A percentile compares a stretch with the other conserved stretches of the same genome.
These are phyloP conservation scores for Reticulitermes lucifugus DNA, from an alignment of 2,888 invertebrate species.

Conservation along the genomic window DNA sequence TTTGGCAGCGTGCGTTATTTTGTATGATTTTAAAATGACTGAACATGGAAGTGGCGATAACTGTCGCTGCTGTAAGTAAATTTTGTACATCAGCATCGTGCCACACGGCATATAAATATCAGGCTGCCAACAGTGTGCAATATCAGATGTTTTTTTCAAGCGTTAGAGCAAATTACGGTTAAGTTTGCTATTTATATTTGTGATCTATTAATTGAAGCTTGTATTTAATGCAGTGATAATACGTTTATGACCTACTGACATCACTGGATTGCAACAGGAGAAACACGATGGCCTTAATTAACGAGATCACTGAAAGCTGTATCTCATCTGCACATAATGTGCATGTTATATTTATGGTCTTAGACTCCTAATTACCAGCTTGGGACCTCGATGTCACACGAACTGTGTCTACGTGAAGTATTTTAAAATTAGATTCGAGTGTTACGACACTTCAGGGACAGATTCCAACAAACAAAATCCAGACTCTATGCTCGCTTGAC, in stretches of 20 bases:
- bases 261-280: not conserved
- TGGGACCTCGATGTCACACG: not conserved
- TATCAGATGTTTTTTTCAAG: not conserved
- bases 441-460: not conserved
- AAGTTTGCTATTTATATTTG: not conserved
- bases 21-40: no score
- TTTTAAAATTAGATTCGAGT: constrained; percentile 2
- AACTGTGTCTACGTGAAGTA: constrained; percentile 2
- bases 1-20: no score
- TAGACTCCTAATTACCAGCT: not conserved
- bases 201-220: not conserved
- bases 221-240: not conserved
- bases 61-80: no score
- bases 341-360: not conserved
- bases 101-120: not conserved
- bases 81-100: no score
- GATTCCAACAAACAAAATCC: no score
- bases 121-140: not conserved
- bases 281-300: not conserved
- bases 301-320: not conserved
- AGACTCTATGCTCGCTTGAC: not conserved
- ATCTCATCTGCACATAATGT: not conserved
- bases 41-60: no score
- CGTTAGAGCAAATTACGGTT: not conserved
- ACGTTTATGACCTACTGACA: not conserved